These are phyloP conservation scores for Takifugu bimaculatus DNA, from an alignment of 2,113 vertebrate genomes.

Conservation along the genomic window DNA sequence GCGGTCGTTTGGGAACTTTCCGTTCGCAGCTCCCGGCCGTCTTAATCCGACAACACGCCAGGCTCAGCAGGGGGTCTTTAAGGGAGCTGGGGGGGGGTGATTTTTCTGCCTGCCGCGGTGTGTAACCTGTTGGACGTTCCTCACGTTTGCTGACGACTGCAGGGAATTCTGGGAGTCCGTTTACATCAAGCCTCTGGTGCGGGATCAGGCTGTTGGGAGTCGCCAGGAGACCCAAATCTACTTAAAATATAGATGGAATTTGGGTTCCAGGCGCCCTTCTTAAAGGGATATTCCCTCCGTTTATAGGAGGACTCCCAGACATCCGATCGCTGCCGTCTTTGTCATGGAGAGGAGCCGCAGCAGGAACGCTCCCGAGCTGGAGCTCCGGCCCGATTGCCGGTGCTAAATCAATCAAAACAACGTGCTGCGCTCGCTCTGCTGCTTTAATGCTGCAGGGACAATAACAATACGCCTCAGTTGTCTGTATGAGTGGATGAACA, in stretches of 20 bases:
- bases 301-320: no score
- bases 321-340: no score
- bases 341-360: no score
- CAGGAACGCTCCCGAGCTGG: no score
- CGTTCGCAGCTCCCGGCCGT: conserved; percentile 3
- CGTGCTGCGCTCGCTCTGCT: conserved; percentile 23
- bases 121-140: conserved; percentile 63
- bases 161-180: conserved; percentile 65
- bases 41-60: conserved; percentile 6
- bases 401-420: no score
- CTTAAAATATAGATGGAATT: conserved; percentile 12
- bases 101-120: conserved; percentile 1
- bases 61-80: conserved; percentile 15
- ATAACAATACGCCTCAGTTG: conserved; percentile 44
- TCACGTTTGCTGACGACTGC: conserved; percentile 6
- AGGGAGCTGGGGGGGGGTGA: no score
- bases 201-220: conserved; percentile 66
- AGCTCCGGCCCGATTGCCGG: no score
- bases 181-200: conserved; percentile 65
- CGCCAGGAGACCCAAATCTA: conserved; percentile 32
- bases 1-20: conserved; percentile 15
- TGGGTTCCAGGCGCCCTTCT: neutral
- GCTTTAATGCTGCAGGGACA: conserved; percentile 30
- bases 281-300: no score
- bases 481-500: conserved; percentile 55